Evolutionary conservation across 2,797 vertebrate species (phyloP).

Genomic region (Gobionotothen gibberifrons): DNA sequence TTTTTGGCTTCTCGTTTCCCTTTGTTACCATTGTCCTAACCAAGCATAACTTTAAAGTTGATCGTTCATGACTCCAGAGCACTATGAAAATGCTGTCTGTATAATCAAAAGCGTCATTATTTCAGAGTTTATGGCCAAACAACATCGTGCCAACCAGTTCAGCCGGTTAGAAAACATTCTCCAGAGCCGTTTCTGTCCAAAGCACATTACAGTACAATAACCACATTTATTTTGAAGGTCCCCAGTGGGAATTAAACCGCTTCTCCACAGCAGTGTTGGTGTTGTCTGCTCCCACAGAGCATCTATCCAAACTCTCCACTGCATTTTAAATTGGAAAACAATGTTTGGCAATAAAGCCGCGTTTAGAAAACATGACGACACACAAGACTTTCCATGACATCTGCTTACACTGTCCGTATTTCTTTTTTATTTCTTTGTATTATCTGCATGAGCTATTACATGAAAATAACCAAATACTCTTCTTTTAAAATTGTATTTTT

Average conservation of each 20-base stretch:
- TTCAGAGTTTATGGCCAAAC: slow-evolving; percentile 19
- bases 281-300: slow-evolving; percentile 25
- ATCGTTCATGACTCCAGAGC: slow-evolving; percentile 7
- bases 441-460: slow-evolving; percentile 13
- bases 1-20: not conserved
- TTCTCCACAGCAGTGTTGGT: slow-evolving; percentile 15
- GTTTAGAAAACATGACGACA: slow-evolving; percentile 27
- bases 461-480: slow-evolving; percentile 4
- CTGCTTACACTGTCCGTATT: slow-evolving; percentile 25
- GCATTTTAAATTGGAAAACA: slow-evolving; percentile 42
- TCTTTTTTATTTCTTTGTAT: slow-evolving; percentile 18
- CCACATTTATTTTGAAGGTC: slow-evolving; percentile 41
- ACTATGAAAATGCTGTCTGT: slow-evolving; percentile 19
- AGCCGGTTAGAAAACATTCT: slow-evolving; percentile 29
- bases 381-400: slow-evolving; percentile 31
- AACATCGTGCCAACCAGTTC: slow-evolving; percentile 26
- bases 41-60: not conserved
- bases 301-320: slow-evolving; percentile 24
- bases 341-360: slow-evolving; percentile 16
- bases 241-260: slow-evolving; percentile 45
- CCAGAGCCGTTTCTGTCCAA: slow-evolving; percentile 43
- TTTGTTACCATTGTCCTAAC: not conserved
- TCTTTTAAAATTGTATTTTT: slow-evolving; percentile 10
- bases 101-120: not conserved
- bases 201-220: slow-evolving; percentile 48